Evolutionary conservation across 2,888 invertebrate species (phyloP), one percentile per base, ranked within the genome.

Genomic region (Drosophila mayaguana): DNA sequence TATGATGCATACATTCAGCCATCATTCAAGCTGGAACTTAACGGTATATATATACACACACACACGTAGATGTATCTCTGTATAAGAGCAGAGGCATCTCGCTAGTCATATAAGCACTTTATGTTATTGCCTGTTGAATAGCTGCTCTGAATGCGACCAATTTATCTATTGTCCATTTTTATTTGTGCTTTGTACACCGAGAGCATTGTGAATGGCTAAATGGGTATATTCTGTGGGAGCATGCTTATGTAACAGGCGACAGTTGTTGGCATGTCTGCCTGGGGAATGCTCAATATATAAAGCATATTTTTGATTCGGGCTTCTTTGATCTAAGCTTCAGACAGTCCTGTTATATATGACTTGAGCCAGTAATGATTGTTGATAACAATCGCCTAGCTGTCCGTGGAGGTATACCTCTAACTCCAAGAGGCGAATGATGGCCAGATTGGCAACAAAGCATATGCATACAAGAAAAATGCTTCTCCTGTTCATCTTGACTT

Each of bases 81-180:
- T 16, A 36, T 36, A 6, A 7, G 20, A 32, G 28, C 48, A 20
- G 16, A 45, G 20, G 9, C 25, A 53, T 36, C 12, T 14, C 54
- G 45, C 45, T 22, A 22, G n/a, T 46, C 32, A 28, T 38, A 40
- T 40, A 63, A 62, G 50, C 50, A 51, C 57, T 28, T 68, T 53
- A 56, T 55, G 55, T 59, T 50, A 54, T 62, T 67, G 68, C 68
- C 63, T 72, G 59, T 63, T 77, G 74, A 76, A 59, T 60, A 53
- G 56, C 54, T 22, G 45, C 54, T 22, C 48, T 73, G 63, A 77
- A 66, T 72, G 64, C 34, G 34, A 56, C 48, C 76, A 76, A 77
- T 78, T 74, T 70, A 74, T 70, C 70, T 74, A 68, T 79, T 78
- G 78, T 78, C 53, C 63, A 48, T 48, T 65, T 66, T 55, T 28